Evolutionary conservation across 2,888 invertebrate species (phyloP), one percentile per base, ranked within the genome.

Genomic region (Altica lythri): DNA sequence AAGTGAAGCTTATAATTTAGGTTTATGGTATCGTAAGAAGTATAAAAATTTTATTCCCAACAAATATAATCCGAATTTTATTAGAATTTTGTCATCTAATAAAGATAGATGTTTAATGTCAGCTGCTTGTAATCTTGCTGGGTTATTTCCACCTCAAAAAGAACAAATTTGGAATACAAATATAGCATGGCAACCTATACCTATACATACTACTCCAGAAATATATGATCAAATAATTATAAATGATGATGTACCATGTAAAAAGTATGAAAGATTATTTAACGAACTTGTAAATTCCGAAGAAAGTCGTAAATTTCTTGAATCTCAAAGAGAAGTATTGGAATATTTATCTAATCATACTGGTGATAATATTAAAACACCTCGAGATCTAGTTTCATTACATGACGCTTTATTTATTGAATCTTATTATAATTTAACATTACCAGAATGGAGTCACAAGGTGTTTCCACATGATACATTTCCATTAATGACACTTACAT

Each of bases 31-130:
- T 2, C 77, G 89, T 12, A 73, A 80, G 43, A 81, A 89, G 14
- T 93, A 92, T 73, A 72, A 76, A 35, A 78, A 83, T 64, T 79
- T 86, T 38, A 57, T 85, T 6, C 77, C 78, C 16, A 63, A 70
- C 1, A 68, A 65, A 8, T 88, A 85, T 68, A 76, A 79, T n/a
- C 71, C 70, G 10, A 72, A 78, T 22, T 78, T 84, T 67, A 77
- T 86, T 25, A 77, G 77, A 63, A 75, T 86, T 1, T 75, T 79
- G 46, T 89, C 91, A 43, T 91, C 93, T 0, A 89, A 92, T 75
- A 85, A 86, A 16, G 92, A 94, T 75, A 83, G 95, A 18, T 91
- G 93, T 0, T 75, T 94, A 4, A 91, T 91, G 88, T 91, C 91
- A 56, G 94, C 90, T 0, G 81, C 86, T 68, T 80, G 85, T 1